Conservation (phyloP, 2,113 vertebrate genomes). For the Aplodontia rufa region DNA sequence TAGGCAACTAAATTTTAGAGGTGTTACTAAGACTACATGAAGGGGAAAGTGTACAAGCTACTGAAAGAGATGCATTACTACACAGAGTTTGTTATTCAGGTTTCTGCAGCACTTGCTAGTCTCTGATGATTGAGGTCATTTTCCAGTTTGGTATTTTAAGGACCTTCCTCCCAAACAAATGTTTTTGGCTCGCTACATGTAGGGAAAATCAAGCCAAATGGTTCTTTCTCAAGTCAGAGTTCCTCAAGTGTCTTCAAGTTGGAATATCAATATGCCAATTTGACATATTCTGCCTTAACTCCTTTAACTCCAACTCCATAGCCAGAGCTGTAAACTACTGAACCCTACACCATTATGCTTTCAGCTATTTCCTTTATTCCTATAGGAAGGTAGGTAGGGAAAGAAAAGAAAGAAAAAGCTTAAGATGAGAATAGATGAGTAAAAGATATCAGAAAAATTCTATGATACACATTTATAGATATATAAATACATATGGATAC, state of each 20-base stretch:
- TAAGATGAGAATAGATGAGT: background rate
- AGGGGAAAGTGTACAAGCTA: too few relatives aligned
- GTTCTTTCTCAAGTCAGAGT: background rate
- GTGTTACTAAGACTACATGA: background rate
- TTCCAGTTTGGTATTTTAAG: background rate
- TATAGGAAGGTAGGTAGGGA: background rate
- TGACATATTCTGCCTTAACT: background rate
- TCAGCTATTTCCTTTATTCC: background rate
- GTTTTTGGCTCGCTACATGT: background rate
- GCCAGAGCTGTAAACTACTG: constrained; percentile 1
- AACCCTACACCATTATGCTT: background rate
- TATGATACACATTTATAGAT: background rate
- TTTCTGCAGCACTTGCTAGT: background rate
- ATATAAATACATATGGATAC: background rate
- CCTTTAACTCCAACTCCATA: background rate
- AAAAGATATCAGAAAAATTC: background rate
- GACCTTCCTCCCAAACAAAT: background rate
- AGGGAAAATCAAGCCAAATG: background rate
- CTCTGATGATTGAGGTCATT: background rate
- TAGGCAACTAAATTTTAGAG: background rate
- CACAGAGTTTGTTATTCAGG: background rate
- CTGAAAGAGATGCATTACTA: background rate
- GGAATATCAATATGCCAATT: background rate
- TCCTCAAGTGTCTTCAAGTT: background rate
- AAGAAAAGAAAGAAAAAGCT: background rate